Evolutionary conservation across 2,888 invertebrate genomes (phyloP), one percentile per base, ranked within the genome.

Genomic region (Dryobota labecula): DNA sequence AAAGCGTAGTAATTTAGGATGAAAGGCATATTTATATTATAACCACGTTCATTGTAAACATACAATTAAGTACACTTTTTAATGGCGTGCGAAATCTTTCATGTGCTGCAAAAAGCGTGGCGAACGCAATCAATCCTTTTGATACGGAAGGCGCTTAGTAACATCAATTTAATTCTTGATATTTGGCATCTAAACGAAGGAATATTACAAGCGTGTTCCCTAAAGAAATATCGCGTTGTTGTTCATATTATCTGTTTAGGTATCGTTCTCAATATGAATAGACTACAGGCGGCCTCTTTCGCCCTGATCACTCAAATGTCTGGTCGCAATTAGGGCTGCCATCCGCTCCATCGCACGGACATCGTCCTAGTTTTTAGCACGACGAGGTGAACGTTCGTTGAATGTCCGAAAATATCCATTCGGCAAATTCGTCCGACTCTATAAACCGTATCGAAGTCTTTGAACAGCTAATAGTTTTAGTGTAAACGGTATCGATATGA

Each of bases 311-410:
- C 81, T 85, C 84, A 69, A 83, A 86, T 84, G 88, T 84, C 88
- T 87, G 78, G 73, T 72, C 79, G 70, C 73, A 78, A 81, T 84
- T 86, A 91, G 89, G 90, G 90, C 71, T 86, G 87, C 82, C 86
- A 84, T 86, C 85, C 83, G 86, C 67, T 71, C 82, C 78, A 85
- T 87, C 84, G 82, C 70, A 81, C 84, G 88, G 87, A 81, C 88
- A 84, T 84, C 83, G 87, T 82, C 84, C 90, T 82, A 87, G 80
- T 89, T 89, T 87, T 86, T 83, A 84, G 71, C 73, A 73, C 80
- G 75, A 69, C 74, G 86, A 87, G 88, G 87, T 89, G 87, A 90
- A 89, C 79, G 90, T 33, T 81, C 87, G 77, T 53, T 72, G 53
- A 80, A 84, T 84, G 80, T 83, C 84, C 87, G 72, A 86, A 86